phyloP scores from a whole-genome alignment of 2,113 vertebrate genomes.

The Emydocephalus ijimae region DNA sequence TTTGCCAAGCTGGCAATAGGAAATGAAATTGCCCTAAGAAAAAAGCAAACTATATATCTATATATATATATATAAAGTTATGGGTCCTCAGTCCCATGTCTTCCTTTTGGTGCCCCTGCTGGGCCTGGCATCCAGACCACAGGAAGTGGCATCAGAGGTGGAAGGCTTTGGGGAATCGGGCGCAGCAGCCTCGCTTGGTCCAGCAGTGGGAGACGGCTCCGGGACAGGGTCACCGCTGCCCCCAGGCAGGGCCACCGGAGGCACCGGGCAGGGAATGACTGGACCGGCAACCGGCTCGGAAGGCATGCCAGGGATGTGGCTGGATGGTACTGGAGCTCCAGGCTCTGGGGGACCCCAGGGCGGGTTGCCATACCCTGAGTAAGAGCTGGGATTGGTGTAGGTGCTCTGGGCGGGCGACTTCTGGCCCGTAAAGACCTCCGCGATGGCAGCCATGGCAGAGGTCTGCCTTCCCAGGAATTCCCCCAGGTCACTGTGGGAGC shows the following conservation, averaged over 20 bases:
- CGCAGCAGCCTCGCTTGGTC: not conserved
- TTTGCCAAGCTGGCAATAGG: not conserved
- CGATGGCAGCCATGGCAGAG: constrained; percentile 7
- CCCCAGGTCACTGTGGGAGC: constrained; percentile 12
- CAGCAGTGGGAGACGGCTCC: not conserved
- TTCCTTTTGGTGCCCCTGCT: constrained; percentile 17
- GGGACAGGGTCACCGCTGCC: not conserved
- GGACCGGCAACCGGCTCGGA: not conserved
- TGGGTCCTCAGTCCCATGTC: not conserved
- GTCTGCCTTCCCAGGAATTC: constrained; percentile 18
- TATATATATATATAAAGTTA: not conserved
- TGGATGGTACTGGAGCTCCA: not conserved
- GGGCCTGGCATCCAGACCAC: not conserved
- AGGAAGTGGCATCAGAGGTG: constrained; percentile 1
- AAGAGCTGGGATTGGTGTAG: not conserved
- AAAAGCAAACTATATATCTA: not conserved
- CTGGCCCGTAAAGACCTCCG: constrained; percentile 3
- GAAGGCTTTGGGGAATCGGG: constrained; percentile 10
- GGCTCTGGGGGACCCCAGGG: not conserved
- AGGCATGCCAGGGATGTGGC: not conserved
- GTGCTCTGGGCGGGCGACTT: not conserved
- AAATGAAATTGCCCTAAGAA: not conserved
- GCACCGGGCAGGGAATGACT: not conserved
- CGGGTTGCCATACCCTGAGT: not conserved
- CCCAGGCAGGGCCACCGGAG: not conserved